Evolutionary conservation across 53 echinoderm and acorn worm species (phyloP).

Genomic region (Echinarachnius parma): DNA sequence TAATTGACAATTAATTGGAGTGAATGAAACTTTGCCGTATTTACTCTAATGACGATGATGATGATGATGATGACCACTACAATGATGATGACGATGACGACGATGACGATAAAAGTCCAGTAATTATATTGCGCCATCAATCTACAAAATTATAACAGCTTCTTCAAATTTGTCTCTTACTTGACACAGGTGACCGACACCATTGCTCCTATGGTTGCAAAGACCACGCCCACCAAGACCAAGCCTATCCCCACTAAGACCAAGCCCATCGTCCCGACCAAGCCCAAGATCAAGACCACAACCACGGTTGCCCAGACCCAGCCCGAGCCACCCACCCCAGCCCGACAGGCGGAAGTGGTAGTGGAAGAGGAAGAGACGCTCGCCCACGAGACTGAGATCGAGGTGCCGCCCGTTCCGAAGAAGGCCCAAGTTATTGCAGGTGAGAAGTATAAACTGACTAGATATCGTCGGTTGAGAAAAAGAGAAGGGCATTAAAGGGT

Average conservation of each 20-base stretch:
- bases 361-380: not conserved
- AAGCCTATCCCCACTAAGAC: conserved; percentile 24
- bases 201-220: conserved; percentile 11
- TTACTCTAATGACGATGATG: too few relatives aligned
- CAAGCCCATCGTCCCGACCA: conserved; percentile 31
- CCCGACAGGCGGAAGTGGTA: not conserved
- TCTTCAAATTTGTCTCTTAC: too few relatives aligned
- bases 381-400: conserved; percentile 30
- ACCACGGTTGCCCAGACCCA: conserved; percentile 41
- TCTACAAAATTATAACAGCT: too few relatives aligned
- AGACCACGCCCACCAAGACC: conserved; percentile 16
- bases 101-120: too few relatives aligned
- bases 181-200: too few relatives aligned
- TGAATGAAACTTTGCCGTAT: too few relatives aligned
- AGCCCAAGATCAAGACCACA: conserved; percentile 37
- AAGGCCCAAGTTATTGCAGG: conserved; percentile 58
- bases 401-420: conserved; percentile 15
- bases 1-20: too few relatives aligned
- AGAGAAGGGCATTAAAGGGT: not conserved
- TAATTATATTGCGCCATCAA: too few relatives aligned
- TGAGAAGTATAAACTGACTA: not conserved
- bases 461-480: not conserved
- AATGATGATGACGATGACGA: too few relatives aligned
- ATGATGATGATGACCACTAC: too few relatives aligned
- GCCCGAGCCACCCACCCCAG: conserved; percentile 25